Evolutionary conservation across 2,797 vertebrate species (phyloP), one percentile per base, ranked within the genome.

Genomic region (Galagoides demidoff): DNA sequence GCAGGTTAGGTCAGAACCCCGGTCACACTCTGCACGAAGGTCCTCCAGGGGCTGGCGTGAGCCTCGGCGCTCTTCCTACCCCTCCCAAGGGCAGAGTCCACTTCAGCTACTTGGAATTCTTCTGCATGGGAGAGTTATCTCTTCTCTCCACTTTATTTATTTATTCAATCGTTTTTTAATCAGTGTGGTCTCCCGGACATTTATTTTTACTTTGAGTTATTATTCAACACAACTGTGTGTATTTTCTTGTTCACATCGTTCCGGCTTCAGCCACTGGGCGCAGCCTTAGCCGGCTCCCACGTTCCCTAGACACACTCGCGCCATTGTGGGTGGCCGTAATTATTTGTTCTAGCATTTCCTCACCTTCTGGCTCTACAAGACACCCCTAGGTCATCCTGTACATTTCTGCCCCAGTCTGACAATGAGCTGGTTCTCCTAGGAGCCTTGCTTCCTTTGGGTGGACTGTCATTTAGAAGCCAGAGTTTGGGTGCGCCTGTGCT

Each of bases 41-140:
- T 81, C 52, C 3, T 16, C 2, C 0, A 0, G 10, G 1, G 13
- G 49, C 57, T 29, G 0, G 7, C 11, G 0, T 22, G 5, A 64
- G 61, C 71, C 10, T 10, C 3, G n/a, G 5, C 8, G 1, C 55
- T 1, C 9, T 0, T 5, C 31, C 7, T 10, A 31, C 2, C 0
- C 0, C 34, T 39, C 34, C 0, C 0, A 12, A 71, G 52, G 34
- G 19, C 31, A 4, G 39, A 61, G 43, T 34, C 81, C 61, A 3
- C 4, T 0, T 11, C 31, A 43, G 23, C 66, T 17, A 0, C 12
- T 23, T 8, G 66, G 91, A 63, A 64, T 85, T 66, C 45, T 43
- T 73, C 70, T 85, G 70, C 27, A 1, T 52, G 74, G 70, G 79
- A 57, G 12, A n/a, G 2, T 17, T 7, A n/a, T 55, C 73, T 84